Evolutionary conservation across 1,140 invertebrate genomes (phyloP), one percentile per base, ranked within the genome.

Genomic region (Tenebrio molitor): DNA sequence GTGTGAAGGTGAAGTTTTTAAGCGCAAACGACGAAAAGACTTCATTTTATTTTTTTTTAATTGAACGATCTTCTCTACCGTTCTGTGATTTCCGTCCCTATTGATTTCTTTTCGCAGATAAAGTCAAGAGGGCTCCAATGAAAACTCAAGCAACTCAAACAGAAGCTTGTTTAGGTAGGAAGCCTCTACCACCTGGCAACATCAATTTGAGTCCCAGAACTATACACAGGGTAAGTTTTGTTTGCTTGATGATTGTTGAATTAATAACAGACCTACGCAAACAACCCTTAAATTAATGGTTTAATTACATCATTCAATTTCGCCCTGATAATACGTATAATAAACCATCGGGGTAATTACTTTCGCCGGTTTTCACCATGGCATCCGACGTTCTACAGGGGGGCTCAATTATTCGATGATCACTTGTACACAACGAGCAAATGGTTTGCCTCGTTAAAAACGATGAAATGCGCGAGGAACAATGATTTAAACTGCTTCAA

Each of bases 101-200:
- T 33, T 33, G 29, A 33, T 33, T 33, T 65, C 63, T 41, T 41
- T 62, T 12, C 81, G 81, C 78, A 90, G 93, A 95, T 83, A 94
- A 94, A 83, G 86, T 93, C 23, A 95, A 94, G 82, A 88, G 92
- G 76, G 91, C 92, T 64, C 89, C 91, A 0, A 96, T 96, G 94
- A 93, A 95, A 79, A 95, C 95, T 0, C 95, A 97, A 85, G 95
- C 95, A 0, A 97, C 95, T 0, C 95, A 97, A 84, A 97, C 95
- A 17, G 95, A 97, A 83, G 87, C 90, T 17, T 88, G 88, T 76
- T 81, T 90, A 69, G 87, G 89, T 74, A 87, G 90, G 41, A 91
- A 92, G 81, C 88, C 89, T 10, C 81, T 89, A 4, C 88, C 89
- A 42, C 90, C 92, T 1, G 90, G 91, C 76, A 89, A 91, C 76